Percentiles rank a stretch among this genome's conserved stretches.
These are phyloP conservation scores for Leptodactylus fallax DNA, from an alignment of 2,797 vertebrate genomes.

Conservation along the genomic window DNA sequence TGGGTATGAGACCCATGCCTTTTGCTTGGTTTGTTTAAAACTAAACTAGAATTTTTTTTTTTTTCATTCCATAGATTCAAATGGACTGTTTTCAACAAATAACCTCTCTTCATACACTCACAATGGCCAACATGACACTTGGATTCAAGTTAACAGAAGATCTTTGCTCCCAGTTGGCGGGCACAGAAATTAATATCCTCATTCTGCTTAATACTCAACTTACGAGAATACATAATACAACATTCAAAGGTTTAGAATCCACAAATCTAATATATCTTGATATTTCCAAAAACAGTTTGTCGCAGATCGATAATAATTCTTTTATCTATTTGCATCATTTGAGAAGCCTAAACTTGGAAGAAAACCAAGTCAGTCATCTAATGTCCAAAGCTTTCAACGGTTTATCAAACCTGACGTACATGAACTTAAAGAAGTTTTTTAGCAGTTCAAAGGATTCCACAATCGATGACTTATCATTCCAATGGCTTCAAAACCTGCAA, in stretches of 20 bases:
- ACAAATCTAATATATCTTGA: constrained; percentile 85
- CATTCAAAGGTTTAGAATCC: constrained; percentile 80
- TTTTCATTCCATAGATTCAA: constrained; percentile 78
- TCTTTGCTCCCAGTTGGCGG: constrained; percentile 83
- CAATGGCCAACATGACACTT: constrained; percentile 80
- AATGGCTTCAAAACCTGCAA: constrained; percentile 79
- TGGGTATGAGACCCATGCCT: no score
- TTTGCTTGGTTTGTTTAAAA: neutral
- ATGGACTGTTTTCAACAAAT: constrained; percentile 82
- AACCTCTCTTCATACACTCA: constrained; percentile 77
- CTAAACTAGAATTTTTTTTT: neutral
- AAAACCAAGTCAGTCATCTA: constrained; percentile 80
- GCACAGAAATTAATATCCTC: constrained; percentile 78
- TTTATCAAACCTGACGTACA: constrained; percentile 78
- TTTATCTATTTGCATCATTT: constrained; percentile 84
- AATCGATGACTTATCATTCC: constrained; percentile 87
- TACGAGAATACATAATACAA: constrained; percentile 69
- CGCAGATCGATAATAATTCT: constrained; percentile 75
- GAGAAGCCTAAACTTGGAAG: constrained; percentile 77
- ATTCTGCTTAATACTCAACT: constrained; percentile 80
- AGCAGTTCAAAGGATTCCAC: constrained; percentile 62
- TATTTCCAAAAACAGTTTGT: constrained; percentile 82
- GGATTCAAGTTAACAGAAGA: constrained; percentile 66
- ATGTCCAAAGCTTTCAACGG: constrained; percentile 81
- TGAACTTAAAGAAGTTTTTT: constrained; percentile 81